Evolutionary conservation across 1,140 invertebrate genomes (phyloP).

Genomic region (Zaprionus ghesquierei): DNA sequence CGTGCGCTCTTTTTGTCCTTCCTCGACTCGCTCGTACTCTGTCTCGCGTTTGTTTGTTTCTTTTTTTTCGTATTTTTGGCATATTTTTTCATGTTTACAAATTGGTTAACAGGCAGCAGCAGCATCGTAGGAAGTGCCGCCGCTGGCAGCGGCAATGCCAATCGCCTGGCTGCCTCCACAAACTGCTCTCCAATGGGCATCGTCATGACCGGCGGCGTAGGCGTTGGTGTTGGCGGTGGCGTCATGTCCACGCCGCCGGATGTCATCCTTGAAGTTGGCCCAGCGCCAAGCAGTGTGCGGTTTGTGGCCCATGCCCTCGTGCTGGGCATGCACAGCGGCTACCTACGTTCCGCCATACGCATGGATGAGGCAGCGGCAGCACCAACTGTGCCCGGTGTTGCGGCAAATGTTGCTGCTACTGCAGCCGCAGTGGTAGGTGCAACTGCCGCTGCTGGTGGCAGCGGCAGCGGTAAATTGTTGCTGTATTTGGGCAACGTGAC

Average conservation of each 20-base stretch:
- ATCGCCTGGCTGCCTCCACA: background rate
- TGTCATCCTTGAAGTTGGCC: conserved; percentile 86
- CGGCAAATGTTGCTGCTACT: background rate
- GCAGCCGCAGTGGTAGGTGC: background rate
- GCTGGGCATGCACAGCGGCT: conserved; percentile 88
- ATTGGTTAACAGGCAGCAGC: conserved; percentile 79
- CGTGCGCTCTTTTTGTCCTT: background rate
- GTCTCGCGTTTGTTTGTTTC: background rate
- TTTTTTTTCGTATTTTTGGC: conserved; percentile 32
- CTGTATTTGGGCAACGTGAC: conserved; percentile 85
- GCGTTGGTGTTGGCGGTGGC: conserved; percentile 19
- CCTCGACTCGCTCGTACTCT: background rate
- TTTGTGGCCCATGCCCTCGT: conserved; percentile 88
- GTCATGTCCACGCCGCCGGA: conserved; percentile 84
- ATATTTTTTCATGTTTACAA: conserved; percentile 75
- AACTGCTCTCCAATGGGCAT: background rate
- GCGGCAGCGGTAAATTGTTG: conserved; percentile 80
- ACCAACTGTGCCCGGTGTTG: background rate
- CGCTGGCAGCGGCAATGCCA: conserved; percentile 14
- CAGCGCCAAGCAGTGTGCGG: conserved; percentile 84
- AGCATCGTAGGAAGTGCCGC: conserved; percentile 21
- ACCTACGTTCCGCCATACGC: conserved; percentile 85
- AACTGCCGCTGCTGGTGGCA: conserved; percentile 58
- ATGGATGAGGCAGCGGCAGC: conserved; percentile 57
- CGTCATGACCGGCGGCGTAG: conserved; percentile 53